Evolutionary conservation across 1,140 invertebrate genomes (phyloP).

Genomic region (Drosophila kanapiae): DNA sequence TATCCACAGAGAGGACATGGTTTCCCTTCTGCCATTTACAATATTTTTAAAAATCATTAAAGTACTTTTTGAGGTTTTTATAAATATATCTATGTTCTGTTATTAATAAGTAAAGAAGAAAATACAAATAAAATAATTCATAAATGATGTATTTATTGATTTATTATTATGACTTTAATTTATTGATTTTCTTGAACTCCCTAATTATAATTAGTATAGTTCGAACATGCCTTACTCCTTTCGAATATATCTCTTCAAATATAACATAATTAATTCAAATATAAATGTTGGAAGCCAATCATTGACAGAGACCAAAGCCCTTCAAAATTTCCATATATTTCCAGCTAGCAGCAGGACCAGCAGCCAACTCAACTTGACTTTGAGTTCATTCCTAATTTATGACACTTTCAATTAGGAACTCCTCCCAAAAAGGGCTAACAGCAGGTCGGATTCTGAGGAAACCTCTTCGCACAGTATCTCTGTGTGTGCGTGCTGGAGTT

Average conservation of each 20-base stretch:
- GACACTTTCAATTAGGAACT: conserved; percentile 59
- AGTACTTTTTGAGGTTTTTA: conserved; percentile 2
- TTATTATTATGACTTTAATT: no score
- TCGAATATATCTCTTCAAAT: neutral
- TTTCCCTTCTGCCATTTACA: neutral
- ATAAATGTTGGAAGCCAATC: conserved; percentile 2
- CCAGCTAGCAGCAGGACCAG: conserved; percentile 50
- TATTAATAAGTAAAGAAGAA: no score
- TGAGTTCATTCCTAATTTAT: conserved; percentile 60
- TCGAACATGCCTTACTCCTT: neutral
- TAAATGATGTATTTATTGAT: no score
- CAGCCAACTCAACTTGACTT: conserved; percentile 57
- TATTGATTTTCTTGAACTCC: no score
- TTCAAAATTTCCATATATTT: conserved; percentile 19
- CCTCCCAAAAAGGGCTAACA: conserved; percentile 49
- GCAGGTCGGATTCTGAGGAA: conserved; percentile 56
- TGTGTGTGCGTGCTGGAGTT: conserved; percentile 44
- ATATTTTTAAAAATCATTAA: neutral
- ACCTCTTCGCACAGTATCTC: conserved; percentile 2
- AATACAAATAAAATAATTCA: no score
- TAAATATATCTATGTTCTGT: neutral
- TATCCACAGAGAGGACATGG: neutral
- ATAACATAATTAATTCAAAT: neutral
- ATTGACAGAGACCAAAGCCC: conserved; percentile 1
- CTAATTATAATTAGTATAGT: no score